Conservation (phyloP, 2,888 invertebrate species). For the Aphodius granarius region DNA sequence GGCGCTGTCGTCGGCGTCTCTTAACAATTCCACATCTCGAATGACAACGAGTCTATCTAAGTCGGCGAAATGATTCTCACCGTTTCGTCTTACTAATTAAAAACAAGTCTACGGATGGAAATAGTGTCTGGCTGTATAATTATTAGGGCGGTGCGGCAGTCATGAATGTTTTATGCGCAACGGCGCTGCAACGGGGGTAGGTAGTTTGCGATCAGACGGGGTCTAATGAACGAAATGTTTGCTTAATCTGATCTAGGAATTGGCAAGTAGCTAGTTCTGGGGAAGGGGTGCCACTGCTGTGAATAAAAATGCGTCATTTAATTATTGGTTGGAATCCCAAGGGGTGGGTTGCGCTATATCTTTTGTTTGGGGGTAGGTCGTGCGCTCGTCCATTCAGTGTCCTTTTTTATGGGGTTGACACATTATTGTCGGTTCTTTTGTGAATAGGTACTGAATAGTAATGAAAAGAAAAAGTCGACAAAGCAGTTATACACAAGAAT, state of each 20-base stretch:
- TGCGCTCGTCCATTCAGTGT: not conserved
- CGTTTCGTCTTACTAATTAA: not conserved
- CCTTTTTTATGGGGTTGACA: not conserved
- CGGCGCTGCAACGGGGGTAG: not conserved
- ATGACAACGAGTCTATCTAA: not conserved
- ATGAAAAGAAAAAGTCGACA: too few species aligned
- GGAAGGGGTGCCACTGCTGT: not conserved
- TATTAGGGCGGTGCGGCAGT: not conserved
- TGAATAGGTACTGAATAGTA: too few species aligned
- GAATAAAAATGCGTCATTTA: not conserved
- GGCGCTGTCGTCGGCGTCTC: not conserved
- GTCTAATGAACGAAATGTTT: not conserved
- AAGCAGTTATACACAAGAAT: too few species aligned
- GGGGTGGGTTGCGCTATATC: not conserved
- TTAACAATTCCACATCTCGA: not conserved
- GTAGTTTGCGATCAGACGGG: not conserved
- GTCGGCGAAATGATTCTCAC: not conserved
- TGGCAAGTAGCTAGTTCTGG: not conserved
- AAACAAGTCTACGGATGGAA: not conserved
- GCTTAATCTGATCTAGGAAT: not conserved
- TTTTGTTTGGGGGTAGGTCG: not conserved
- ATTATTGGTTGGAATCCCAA: not conserved
- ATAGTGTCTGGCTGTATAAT: not conserved
- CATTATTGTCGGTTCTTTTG: too few species aligned
- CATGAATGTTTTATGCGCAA: not conserved